Evolutionary conservation across 1,140 invertebrate species (phyloP).

Genomic region (Pseudoatta argentina): DNA sequence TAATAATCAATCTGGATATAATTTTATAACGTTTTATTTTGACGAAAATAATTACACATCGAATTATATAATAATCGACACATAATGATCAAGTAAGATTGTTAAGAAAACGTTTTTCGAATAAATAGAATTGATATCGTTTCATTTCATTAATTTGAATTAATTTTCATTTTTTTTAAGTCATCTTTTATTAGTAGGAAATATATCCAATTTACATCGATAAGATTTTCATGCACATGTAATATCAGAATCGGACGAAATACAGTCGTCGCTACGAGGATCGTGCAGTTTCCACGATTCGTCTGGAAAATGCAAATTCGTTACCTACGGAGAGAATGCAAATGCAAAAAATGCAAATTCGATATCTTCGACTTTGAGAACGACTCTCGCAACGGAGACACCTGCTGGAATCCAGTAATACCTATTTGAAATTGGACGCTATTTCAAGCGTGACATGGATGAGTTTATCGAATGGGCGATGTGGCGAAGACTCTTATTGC

Average conservation of each 20-base stretch:
- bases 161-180: background rate
- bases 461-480: conserved; percentile 63
- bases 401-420: conserved; percentile 23
- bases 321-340: conserved; percentile 33
- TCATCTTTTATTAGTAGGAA: background rate
- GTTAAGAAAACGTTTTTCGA: background rate
- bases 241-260: conserved; percentile 15
- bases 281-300: conserved; percentile 11
- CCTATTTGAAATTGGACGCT: conserved; percentile 67
- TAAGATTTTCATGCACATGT: conserved; percentile 24
- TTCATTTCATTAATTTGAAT: background rate
- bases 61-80: background rate
- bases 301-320: conserved; percentile 47
- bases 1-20: too few species aligned
- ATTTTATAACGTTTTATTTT: background rate
- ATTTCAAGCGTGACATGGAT: conserved; percentile 51
- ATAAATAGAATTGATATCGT: background rate
- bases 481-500: conserved; percentile 23
- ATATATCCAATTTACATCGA: conserved; percentile 18
- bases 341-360: conserved; percentile 60
- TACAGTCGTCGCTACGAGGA: conserved; percentile 1
- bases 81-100: background rate
- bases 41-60: background rate
- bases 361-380: conserved; percentile 53
- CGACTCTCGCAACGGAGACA: conserved; percentile 37